These are phyloP conservation scores for Coregonus clupeaformis DNA, from an alignment of 2,113 vertebrate genomes.

Conservation along the genomic window DNA sequence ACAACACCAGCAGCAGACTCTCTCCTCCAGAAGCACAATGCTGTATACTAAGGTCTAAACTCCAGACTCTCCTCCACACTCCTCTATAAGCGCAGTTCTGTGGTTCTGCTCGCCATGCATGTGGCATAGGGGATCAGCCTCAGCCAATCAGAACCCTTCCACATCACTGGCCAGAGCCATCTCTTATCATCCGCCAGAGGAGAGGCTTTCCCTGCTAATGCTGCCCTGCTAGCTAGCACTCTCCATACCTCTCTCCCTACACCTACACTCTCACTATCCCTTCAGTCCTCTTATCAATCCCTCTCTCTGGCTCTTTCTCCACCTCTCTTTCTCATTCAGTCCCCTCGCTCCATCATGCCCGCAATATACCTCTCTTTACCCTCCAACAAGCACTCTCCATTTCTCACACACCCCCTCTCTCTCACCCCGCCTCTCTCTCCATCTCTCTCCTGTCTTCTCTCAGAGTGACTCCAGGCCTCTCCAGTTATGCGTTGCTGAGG, in stretches of 20 bases:
- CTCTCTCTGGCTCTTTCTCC: slow-evolving; percentile 18
- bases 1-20: too few relatives aligned
- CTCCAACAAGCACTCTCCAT: neutral
- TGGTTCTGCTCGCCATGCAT: slow-evolving; percentile 30
- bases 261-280: slow-evolving; percentile 30
- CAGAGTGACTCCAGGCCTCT: slow-evolving; percentile 24
- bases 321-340: slow-evolving; percentile 21
- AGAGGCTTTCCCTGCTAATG: slow-evolving; percentile 71
- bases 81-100: too few relatives aligned
- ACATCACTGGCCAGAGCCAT: slow-evolving; percentile 71
- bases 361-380: neutral
- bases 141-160: slow-evolving; percentile 72
- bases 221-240: slow-evolving; percentile 59
- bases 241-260: slow-evolving; percentile 26
- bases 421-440: slow-evolving; percentile 11
- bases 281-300: neutral
- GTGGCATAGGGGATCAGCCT: slow-evolving; percentile 63
- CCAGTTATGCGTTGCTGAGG: slow-evolving; percentile 63
- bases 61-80: too few relatives aligned
- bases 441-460: slow-evolving; percentile 57
- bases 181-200: slow-evolving; percentile 69
- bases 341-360: slow-evolving; percentile 15
- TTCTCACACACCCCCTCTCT: slow-evolving; percentile 20
- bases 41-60: too few relatives aligned
- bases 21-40: too few relatives aligned